Evolutionary conservation across 2,113 vertebrate species (phyloP).

Genomic region (Pygathrix nemaeus): DNA sequence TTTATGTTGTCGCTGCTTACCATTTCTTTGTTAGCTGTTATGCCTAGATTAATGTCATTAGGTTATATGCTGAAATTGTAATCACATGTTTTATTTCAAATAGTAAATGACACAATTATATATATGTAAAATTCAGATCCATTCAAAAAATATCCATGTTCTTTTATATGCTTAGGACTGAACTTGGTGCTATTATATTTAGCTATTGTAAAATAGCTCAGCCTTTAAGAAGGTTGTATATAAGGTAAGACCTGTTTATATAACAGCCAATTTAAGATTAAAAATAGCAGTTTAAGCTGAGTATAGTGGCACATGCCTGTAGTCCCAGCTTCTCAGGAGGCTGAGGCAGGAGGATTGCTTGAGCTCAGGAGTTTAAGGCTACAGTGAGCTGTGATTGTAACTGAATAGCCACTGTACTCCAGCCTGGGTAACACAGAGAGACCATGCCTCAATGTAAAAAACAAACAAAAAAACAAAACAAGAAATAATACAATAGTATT

Average conservation of each 20-base stretch:
- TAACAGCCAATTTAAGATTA: background rate
- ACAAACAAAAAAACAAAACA: background rate
- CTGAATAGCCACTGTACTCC: background rate
- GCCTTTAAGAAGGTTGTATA: background rate
- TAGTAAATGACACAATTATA: conserved; percentile 40
- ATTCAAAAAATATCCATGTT: background rate
- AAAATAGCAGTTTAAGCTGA: background rate
- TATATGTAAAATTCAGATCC: conserved; percentile 19
- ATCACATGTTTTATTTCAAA: background rate
- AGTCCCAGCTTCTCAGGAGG: background rate
- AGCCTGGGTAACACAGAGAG: background rate
- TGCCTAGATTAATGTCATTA: background rate
- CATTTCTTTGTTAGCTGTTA: conserved; percentile 43
- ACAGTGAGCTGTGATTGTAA: background rate
- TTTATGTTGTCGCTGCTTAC: conserved; percentile 49
- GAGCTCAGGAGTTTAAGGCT: background rate
- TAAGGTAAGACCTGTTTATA: background rate
- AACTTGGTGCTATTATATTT: background rate
- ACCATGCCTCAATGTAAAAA: background rate
- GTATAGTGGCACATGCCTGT: background rate
- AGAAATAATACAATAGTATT: background rate
- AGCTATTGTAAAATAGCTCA: background rate
- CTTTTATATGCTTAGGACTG: background rate
- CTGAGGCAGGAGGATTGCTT: background rate
- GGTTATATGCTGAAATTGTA: conserved; percentile 46